phyloP scores from a whole-genome alignment of 2,797 vertebrate genomes.

The Ptychobarbus kaznakovi region DNA sequence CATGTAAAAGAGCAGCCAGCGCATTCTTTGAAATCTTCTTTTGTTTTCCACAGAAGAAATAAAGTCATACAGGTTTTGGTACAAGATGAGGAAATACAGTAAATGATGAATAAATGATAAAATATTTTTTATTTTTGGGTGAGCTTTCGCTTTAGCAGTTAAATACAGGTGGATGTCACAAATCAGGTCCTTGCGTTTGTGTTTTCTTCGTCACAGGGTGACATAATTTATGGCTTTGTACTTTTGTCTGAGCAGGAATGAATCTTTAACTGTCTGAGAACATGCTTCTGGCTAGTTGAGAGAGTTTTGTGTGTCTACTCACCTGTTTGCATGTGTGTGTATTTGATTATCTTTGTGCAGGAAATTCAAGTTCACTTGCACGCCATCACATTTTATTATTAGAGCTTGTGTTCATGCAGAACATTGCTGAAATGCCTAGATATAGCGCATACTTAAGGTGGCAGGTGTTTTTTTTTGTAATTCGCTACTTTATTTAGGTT shows the following conservation, averaged over 20 bases:
- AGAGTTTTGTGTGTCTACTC: constrained; percentile 17
- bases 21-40: neutral
- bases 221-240: constrained; percentile 53
- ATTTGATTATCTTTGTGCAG: constrained; percentile 25
- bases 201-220: neutral
- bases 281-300: constrained; percentile 53
- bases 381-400: constrained; percentile 14
- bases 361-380: constrained; percentile 53
- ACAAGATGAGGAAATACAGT: too few species aligned
- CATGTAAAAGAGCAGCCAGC: neutral
- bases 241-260: constrained; percentile 16
- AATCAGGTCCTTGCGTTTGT: constrained; percentile 37
- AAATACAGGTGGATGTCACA: constrained; percentile 14
- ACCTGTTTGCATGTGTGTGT: constrained; percentile 52
- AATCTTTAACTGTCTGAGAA: constrained; percentile 39
- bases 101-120: neutral
- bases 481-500: neutral
- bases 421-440: constrained; percentile 26
- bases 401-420: constrained; percentile 28
- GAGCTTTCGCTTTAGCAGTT: neutral
- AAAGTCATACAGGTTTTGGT: neutral
- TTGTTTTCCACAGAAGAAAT: neutral
- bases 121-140: neutral
- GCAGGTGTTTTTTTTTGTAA: neutral
- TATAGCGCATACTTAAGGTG: constrained; percentile 19